Percentiles rank a stretch among this genome's conserved stretches.
Conservation (phyloP, 2,888 invertebrate genomes). For the Apoda limacodes region DNA sequence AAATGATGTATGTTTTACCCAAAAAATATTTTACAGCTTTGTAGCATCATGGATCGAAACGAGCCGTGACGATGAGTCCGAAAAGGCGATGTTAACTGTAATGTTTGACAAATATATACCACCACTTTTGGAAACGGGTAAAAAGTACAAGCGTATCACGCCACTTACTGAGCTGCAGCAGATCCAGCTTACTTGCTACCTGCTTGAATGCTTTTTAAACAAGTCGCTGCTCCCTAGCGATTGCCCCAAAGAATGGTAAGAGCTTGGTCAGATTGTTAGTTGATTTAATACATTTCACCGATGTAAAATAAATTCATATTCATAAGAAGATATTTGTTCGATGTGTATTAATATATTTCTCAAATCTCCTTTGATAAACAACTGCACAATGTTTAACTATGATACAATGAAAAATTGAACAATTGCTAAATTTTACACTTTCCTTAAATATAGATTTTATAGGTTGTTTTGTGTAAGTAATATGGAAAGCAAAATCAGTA, state of each 20-base stretch:
- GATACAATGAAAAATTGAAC: no score
- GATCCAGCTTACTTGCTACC: conserved; percentile 86
- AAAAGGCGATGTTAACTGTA: conserved; percentile 84
- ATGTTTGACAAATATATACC: conserved; percentile 96
- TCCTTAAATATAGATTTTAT: no score
- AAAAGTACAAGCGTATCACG: conserved; percentile 88
- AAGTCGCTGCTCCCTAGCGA: conserved; percentile 85
- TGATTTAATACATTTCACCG: no score
- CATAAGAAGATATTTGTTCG: conserved; percentile 3
- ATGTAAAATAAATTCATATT: no score
- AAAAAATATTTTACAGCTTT: conserved; percentile 61
- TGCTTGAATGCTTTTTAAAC: conserved; percentile 87
- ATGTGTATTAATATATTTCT: conserved; percentile 1
- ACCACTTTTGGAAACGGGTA: conserved; percentile 80
- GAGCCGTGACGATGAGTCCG: conserved; percentile 75
- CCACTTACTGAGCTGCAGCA: conserved; percentile 92
- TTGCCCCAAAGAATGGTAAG: conserved; percentile 89
- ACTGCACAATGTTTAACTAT: no score
- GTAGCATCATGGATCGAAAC: conserved; percentile 91
- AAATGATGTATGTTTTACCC: not conserved
- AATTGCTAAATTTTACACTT: no score
- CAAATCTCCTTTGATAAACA: not conserved
- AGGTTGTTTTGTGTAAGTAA: no score
- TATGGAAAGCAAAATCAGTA: no score
- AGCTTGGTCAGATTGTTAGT: no score